Conservation (phyloP, 2,888 invertebrate species). For the Camponotus fellah region DNA sequence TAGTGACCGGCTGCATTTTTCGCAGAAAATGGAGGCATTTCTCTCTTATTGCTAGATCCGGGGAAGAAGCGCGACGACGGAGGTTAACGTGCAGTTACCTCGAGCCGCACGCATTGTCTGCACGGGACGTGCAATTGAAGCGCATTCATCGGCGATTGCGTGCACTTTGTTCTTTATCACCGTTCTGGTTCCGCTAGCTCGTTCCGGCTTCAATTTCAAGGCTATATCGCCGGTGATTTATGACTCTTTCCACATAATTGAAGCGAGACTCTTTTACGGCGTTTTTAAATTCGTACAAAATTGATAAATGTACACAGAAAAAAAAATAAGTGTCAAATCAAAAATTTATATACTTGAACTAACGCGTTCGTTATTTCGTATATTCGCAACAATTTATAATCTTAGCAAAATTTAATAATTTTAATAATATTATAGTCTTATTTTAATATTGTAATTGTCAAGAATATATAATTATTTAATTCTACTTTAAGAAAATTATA, state of each 20-base stretch:
- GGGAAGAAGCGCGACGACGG: conserved; percentile 29
- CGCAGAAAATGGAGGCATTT: conserved; percentile 34
- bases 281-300: neutral
- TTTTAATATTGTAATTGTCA: no score
- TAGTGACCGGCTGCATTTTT: conserved; percentile 23
- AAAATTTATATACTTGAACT: no score
- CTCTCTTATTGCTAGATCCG: conserved; percentile 16
- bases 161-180: conserved; percentile 46
- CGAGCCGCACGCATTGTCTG: conserved; percentile 40
- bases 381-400: no score
- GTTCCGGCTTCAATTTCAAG: conserved; percentile 22
- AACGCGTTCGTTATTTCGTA: no score
- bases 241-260: conserved; percentile 4
- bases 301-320: neutral
- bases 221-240: conserved; percentile 14
- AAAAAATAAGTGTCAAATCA: neutral
- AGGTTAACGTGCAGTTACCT: conserved; percentile 47
- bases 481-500: no score
- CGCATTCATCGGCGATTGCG: conserved; percentile 48
- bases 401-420: no score
- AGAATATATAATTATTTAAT: no score
- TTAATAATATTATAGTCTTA: no score
- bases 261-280: neutral
- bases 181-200: neutral
- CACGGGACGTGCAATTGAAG: conserved; percentile 34